Conservation (phyloP, 2,113 vertebrate genomes). For the Gulo gulo region DNA sequence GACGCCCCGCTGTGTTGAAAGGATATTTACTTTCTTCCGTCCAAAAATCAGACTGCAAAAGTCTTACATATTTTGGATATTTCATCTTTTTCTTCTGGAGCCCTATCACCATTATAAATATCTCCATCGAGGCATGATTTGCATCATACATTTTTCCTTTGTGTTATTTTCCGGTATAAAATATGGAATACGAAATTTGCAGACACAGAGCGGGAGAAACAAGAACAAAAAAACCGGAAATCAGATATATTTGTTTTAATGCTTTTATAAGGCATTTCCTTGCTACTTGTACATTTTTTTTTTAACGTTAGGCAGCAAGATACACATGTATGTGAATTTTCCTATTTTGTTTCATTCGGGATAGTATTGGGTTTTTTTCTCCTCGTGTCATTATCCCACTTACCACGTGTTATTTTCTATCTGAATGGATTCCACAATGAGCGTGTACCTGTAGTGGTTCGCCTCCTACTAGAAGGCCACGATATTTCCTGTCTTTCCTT, state of each 20-base stretch:
- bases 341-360: neutral
- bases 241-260: neutral
- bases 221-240: accelerated
- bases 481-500: neutral
- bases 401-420: neutral
- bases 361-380: neutral
- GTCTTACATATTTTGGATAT: neutral
- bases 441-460: neutral
- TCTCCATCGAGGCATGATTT: too few relatives aligned
- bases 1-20: neutral
- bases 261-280: neutral
- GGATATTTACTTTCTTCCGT: neutral
- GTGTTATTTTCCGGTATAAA: neutral
- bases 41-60: neutral
- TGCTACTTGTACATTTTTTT: neutral
- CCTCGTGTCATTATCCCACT: neutral
- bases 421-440: neutral
- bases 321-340: neutral
- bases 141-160: neutral
- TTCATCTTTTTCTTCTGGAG: too few relatives aligned
- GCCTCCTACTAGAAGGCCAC: neutral
- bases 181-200: neutral
- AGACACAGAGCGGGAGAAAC: neutral
- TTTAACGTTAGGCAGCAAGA: neutral
- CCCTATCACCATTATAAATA: neutral